These are phyloP conservation scores for Pristionchus maxplancki DNA, from an alignment of 2,888 invertebrate genomes.

Conservation along the genomic window DNA sequence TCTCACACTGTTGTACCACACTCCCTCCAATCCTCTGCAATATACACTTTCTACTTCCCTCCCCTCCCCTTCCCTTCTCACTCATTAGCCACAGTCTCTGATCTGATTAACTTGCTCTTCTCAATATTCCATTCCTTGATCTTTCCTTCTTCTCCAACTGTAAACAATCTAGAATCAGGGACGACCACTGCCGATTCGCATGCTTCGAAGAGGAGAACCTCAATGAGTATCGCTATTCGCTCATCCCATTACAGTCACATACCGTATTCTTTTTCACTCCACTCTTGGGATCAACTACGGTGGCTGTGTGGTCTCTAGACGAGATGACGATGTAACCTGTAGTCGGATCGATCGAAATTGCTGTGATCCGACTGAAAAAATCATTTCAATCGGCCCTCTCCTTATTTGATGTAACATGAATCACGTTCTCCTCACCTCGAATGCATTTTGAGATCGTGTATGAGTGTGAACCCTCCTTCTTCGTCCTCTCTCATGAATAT, in stretches of 20 bases:
- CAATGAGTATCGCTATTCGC: not conserved
- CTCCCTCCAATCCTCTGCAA: conserved; percentile 60
- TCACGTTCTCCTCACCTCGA: not conserved
- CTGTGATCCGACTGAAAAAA: conserved; percentile 30
- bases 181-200: conserved; percentile 62
- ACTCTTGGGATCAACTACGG: conserved; percentile 68
- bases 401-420: not conserved
- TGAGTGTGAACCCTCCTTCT: conserved; percentile 35
- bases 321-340: conserved; percentile 55
- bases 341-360: not conserved
- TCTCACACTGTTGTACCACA: conserved; percentile 62
- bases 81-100: conserved; percentile 58
- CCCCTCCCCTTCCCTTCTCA: not conserved
- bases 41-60: not conserved
- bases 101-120: conserved; percentile 58
- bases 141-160: conserved; percentile 72
- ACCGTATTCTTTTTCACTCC: conserved; percentile 49
- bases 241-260: not conserved
- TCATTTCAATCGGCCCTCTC: not conserved
- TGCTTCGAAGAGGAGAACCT: conserved; percentile 54
- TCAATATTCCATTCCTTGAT: conserved; percentile 69
- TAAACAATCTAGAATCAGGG: conserved; percentile 65
- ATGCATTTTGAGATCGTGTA: conserved; percentile 35
- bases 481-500: conserved; percentile 29
- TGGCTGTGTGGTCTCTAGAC: conserved; percentile 70